phyloP scores from a whole-genome alignment of 2,113 vertebrate species.

The Tragelaphus imberbis region DNA sequence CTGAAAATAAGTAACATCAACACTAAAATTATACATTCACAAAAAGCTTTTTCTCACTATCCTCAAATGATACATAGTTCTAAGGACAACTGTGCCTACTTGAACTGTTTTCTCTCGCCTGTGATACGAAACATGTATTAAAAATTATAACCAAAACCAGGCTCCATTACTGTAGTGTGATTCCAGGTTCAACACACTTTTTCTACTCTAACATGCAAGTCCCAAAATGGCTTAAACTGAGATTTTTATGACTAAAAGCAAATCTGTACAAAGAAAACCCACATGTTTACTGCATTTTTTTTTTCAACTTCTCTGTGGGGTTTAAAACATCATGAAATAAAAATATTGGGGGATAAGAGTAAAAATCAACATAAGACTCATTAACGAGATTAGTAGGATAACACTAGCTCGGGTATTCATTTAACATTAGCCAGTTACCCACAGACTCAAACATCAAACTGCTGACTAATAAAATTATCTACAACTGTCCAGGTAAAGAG shows the following conservation, averaged over 20 bases:
- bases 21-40: not conserved
- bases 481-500: not conserved
- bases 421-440: not conserved
- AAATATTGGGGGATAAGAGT: not conserved
- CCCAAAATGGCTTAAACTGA: not conserved
- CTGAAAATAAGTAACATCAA: conserved; percentile 74
- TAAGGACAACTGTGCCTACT: not conserved
- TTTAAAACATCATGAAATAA: conserved; percentile 24
- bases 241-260: not conserved
- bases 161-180: not conserved
- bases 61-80: not conserved
- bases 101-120: not conserved
- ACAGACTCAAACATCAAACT: not conserved
- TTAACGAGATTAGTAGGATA: not conserved
- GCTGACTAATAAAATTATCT: not conserved
- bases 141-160: not conserved
- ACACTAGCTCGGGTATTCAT: not conserved
- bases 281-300: not conserved
- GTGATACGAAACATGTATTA: not conserved
- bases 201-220: not conserved
- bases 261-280: not conserved
- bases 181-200: not conserved
- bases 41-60: not conserved
- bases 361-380: not conserved
- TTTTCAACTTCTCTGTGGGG: not conserved